Conservation (phyloP, 37 sponge, comb jelly and placozoan species). For the Dysidea cf. avara region DNA sequence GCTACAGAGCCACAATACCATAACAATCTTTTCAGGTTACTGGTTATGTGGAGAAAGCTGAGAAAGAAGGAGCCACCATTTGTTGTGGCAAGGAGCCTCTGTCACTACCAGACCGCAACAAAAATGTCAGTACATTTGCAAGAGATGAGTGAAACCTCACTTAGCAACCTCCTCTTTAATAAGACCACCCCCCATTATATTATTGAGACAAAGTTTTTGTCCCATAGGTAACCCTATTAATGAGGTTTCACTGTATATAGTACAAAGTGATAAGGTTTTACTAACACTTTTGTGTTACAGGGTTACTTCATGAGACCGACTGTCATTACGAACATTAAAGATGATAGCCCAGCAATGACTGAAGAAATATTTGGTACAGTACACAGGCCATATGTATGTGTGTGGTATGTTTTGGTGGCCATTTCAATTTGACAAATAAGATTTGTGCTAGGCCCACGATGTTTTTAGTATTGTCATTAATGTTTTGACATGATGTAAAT, state of each 20-base stretch:
- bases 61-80: slow-evolving; percentile 76
- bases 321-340: slow-evolving; percentile 77
- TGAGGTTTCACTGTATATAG: too few species aligned
- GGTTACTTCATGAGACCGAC: slow-evolving; percentile 89
- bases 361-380: slow-evolving; percentile 95
- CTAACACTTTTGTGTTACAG: too few species aligned
- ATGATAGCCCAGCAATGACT: slow-evolving; percentile 76
- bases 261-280: too few species aligned
- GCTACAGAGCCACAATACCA: not conserved
- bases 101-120: slow-evolving; percentile 65
- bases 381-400: not conserved
- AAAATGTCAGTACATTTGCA: slow-evolving; percentile 49
- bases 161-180: not conserved
- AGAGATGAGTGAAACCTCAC: not conserved
- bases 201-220: not conserved
- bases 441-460: too few species aligned
- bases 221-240: too few species aligned
- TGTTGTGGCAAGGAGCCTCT: slow-evolving; percentile 71
- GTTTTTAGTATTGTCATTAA: too few species aligned
- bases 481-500: too few species aligned
- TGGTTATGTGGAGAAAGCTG: slow-evolving; percentile 69
- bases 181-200: not conserved
- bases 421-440: too few species aligned
- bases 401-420: not conserved
- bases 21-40: slow-evolving; percentile 27